Percentiles rank a stretch among this genome's conserved stretches.
phyloP scores from a whole-genome alignment of 2,113 vertebrate genomes.

The Megatriorchis doriae region DNA sequence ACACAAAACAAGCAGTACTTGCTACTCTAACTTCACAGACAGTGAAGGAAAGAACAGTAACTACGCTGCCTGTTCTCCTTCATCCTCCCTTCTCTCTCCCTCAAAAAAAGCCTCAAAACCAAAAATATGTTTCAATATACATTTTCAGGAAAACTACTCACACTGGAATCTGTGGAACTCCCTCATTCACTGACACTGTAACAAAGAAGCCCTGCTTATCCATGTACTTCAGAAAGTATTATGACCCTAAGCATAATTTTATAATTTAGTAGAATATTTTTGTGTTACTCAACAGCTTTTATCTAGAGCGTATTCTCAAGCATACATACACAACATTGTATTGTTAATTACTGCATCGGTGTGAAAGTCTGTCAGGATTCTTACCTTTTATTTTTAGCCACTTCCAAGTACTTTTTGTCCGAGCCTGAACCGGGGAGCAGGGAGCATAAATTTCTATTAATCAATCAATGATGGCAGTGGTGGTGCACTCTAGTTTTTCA shows the following conservation, averaged over 20 bases:
- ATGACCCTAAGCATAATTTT: neutral
- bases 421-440: neutral
- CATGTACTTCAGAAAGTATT: neutral
- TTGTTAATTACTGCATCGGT: neutral
- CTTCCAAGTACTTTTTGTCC: constrained; percentile 31
- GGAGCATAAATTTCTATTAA: constrained; percentile 36
- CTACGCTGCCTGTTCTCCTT: neutral
- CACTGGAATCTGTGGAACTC: neutral
- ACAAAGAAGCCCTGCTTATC: neutral
- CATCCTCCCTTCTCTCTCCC: neutral
- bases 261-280: neutral
- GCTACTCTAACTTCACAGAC: neutral
- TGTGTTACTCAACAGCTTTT: neutral
- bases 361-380: neutral
- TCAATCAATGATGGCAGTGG: constrained; percentile 51
- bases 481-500: constrained; percentile 36
- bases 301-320: neutral
- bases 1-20: neutral
- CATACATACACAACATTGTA: neutral
- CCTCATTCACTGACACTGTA: neutral
- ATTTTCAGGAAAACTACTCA: neutral
- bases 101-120: neutral
- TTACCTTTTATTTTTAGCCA: constrained; percentile 30
- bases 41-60: neutral
- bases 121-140: neutral